Evolutionary conservation across 2,888 invertebrate genomes (phyloP), one percentile per base, ranked within the genome.

Genomic region (Tenodera sinensis): DNA sequence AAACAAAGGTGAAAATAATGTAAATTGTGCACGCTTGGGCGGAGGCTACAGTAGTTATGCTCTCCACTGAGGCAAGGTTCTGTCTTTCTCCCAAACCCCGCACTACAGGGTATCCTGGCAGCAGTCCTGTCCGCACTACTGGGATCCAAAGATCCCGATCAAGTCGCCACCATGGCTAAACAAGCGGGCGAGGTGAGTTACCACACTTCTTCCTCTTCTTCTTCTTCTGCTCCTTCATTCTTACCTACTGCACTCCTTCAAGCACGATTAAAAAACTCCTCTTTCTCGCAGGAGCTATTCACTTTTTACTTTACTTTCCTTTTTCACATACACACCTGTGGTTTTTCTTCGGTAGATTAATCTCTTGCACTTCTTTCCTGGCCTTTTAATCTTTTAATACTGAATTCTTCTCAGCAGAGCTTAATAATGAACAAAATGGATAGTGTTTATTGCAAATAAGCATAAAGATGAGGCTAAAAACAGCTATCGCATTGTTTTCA

Each of bases 161-260:
- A 97, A 95, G 97, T 97, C 94, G 96, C 97, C 95, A 96, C 96
- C 95, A 97, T 98, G 97, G 98, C 98, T 95, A 98, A 97, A 95
- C 98, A 98, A 94, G 97, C 98, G 94, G 97, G 97, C 94, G 97
- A 98, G 97, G 98, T 98, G 96, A 96, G 97, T 95, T 93, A 42
- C 27, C 30, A 81, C 28, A 28, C 71, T 14, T 27, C 87, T 82
- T 87, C 34, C 12, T 42, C 34, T 47, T 28, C 89, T 83, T 71
- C 7, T 25, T 15, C 84, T 34, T 3, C 12, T 42, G 12, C 42
- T 42, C 30, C 12, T 25, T 2, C 30, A 83, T 7, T 27, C 27
- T 83, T 20, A 83, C 71, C 42, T 28, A n/a, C 82, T n/a, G 28
- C 30, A 34, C 27, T 25, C 54, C 83, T 71, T 83, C 87, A 85